Conservation (phyloP, 2,888 invertebrate species). For the Phalera bucephala region DNA sequence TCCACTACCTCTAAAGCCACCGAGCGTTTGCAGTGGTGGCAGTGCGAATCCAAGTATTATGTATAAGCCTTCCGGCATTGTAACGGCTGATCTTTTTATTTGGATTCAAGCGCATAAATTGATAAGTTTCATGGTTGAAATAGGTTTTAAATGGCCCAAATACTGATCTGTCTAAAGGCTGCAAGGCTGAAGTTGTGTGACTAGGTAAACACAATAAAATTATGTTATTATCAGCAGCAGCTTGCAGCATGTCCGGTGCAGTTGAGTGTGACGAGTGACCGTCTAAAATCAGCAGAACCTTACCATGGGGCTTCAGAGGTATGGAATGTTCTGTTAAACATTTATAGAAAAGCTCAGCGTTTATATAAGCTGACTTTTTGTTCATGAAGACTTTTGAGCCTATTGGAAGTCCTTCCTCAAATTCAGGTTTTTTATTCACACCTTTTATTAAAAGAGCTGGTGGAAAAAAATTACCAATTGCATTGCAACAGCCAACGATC, state of each 20-base stretch:
- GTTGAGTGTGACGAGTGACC: constrained; percentile 9
- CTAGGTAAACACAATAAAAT: constrained; percentile 22
- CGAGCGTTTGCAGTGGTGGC: constrained; percentile 22
- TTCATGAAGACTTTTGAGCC: constrained; percentile 24
- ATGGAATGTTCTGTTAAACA: constrained; percentile 7
- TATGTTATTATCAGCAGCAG: constrained; percentile 17
- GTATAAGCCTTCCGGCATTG: constrained; percentile 17
- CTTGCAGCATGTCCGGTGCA: constrained; percentile 6
- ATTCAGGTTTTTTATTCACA: constrained; percentile 29
- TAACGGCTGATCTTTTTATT: constrained; percentile 24
- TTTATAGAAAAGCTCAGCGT: constrained; percentile 7
- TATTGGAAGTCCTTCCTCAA: constrained; percentile 23
- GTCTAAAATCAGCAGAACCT: constrained; percentile 5
- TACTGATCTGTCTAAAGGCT: constrained; percentile 20
- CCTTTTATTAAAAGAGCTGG: constrained; percentile 10
- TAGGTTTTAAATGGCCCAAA: constrained; percentile 30
- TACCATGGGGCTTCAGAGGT: constrained; percentile 5
- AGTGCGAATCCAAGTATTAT: constrained; percentile 23
- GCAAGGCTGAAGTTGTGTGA: constrained; percentile 25
- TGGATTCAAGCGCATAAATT: constrained; percentile 19
- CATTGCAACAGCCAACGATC: constrained; percentile 11
- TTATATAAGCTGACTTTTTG: constrained; percentile 17
- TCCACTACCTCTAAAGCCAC: constrained; percentile 23
- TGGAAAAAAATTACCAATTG: constrained; percentile 5
- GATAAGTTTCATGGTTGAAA: constrained; percentile 17